These are phyloP conservation scores for Danionella cerebrum DNA, from an alignment of 2,113 vertebrate genomes.

Conservation along the genomic window DNA sequence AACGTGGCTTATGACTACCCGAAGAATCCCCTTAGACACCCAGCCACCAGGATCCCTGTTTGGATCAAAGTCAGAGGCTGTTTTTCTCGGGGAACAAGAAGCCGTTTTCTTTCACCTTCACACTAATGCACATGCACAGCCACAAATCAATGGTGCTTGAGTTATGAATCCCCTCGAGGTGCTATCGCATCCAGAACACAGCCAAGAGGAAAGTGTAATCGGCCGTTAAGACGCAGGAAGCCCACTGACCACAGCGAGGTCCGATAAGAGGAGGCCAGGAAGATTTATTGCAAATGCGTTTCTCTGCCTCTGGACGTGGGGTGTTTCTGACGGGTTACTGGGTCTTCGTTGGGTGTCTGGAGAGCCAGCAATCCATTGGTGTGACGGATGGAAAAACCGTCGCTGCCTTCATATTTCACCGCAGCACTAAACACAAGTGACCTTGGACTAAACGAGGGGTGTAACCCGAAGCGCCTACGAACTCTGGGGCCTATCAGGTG, in stretches of 20 bases:
- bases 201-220: conserved; percentile 14
- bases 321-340: not conserved
- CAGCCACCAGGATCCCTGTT: not conserved
- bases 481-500: not conserved
- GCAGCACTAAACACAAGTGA: not conserved
- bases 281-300: not conserved
- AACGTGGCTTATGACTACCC: no score
- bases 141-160: conserved; percentile 34
- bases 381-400: conserved; percentile 64
- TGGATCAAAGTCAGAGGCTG: not conserved
- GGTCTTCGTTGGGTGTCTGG: not conserved
- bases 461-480: conserved; percentile 11
- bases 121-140: conserved; percentile 27
- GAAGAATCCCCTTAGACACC: not conserved
- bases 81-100: not conserved
- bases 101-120: conserved; percentile 16
- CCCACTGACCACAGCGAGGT: conserved; percentile 16
- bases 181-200: conserved; percentile 13
- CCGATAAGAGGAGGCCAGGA: not conserved
- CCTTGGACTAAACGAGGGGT: conserved; percentile 3
- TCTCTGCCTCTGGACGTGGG: not conserved
- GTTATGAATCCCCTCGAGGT: conserved; percentile 34
- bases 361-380: conserved; percentile 46
- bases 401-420: conserved; percentile 58
- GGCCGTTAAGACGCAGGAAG: conserved; percentile 23